phyloP scores from a whole-genome alignment of 2,113 vertebrate genomes.

The Ahaetulla prasina region DNA sequence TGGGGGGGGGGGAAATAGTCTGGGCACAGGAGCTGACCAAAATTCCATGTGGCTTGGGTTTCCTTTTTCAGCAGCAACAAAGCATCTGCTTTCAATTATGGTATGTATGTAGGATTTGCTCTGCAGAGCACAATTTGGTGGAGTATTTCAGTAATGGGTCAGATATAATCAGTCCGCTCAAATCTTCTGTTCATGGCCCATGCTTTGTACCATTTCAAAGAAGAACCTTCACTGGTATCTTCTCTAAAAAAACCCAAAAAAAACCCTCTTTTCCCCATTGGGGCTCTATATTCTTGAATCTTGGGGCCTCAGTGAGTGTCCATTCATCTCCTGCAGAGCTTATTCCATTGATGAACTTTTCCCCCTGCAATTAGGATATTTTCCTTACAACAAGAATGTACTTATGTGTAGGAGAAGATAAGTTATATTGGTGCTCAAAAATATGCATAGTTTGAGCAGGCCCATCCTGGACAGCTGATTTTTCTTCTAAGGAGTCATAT shows the following conservation, averaged over 20 bases:
- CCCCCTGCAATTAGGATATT: neutral
- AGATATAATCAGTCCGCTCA: neutral
- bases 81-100: slow-evolving; percentile 25
- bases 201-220: neutral
- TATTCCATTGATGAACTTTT: neutral
- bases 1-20: neutral
- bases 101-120: slow-evolving; percentile 8
- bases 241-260: neutral
- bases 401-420: neutral
- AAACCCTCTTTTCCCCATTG: neutral
- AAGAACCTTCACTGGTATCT: too few relatives aligned
- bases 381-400: neutral
- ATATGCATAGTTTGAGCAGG: neutral
- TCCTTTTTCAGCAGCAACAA: slow-evolving; percentile 2
- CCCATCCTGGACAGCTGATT: neutral
- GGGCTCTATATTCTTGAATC: neutral
- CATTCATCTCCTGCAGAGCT: neutral
- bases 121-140: neutral
- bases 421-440: neutral
- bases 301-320: neutral
- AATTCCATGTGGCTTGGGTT: slow-evolving; percentile 24
- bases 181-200: too few relatives aligned
- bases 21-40: slow-evolving; percentile 7
- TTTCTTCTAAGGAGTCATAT: neutral
- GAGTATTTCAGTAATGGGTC: neutral